Conservation (phyloP, 1,140 invertebrate species). For the Cherax destructor region DNA sequence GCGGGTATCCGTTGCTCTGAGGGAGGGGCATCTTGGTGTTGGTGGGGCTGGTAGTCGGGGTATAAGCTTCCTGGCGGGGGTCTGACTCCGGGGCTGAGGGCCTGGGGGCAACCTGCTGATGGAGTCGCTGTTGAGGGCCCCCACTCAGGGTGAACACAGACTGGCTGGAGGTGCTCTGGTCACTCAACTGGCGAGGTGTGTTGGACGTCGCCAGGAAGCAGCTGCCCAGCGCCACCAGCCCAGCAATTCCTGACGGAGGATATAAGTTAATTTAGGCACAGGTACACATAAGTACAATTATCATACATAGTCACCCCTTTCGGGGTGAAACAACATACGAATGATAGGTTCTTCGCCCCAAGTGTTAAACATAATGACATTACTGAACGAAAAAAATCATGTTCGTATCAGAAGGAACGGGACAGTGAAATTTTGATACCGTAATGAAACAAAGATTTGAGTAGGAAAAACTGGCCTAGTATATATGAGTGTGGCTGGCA, state of each 20-base stretch:
- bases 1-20: constrained; percentile 6
- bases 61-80: neutral
- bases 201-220: constrained; percentile 25
- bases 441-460: no score
- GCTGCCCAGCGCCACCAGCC: neutral
- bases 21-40: neutral
- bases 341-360: no score
- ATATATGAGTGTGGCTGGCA: no score
- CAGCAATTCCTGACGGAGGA: constrained; percentile 36
- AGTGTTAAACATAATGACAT: no score
- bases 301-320: neutral
- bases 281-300: neutral
- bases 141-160: constrained; percentile 28
- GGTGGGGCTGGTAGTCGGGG: neutral
- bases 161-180: no score
- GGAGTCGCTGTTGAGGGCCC: neutral
- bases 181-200: constrained; percentile 1
- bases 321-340: no score
- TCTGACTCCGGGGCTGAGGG: constrained; percentile 35
- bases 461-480: no score
- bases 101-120: constrained; percentile 5
- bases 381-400: no score
- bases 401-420: no score
- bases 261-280: neutral
- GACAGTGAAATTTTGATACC: no score